phyloP scores from a whole-genome alignment of 1,140 invertebrate species.

The Pseudomyrmex gracilis region DNA sequence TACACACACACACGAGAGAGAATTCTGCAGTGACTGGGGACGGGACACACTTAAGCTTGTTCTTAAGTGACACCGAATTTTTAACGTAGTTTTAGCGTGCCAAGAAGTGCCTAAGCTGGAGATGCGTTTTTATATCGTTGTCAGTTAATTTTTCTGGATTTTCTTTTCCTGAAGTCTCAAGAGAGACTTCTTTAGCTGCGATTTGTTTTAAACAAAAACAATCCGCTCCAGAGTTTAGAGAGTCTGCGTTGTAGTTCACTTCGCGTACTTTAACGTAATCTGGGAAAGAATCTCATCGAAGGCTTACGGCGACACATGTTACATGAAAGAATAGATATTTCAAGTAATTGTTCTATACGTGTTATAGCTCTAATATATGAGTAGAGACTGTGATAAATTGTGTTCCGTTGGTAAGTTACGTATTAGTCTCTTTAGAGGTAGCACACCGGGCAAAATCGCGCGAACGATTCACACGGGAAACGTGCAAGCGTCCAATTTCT shows the following conservation, averaged over 20 bases:
- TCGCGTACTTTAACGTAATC: background rate
- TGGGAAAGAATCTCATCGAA: conserved; percentile 52
- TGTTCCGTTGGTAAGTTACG: conserved; percentile 77
- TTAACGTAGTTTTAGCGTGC: conserved; percentile 61
- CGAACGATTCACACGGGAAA: conserved; percentile 42
- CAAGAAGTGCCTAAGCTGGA: conserved; percentile 62
- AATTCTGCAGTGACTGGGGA: background rate
- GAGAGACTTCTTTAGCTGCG: background rate
- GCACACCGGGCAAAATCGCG: conserved; percentile 49
- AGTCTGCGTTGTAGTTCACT: background rate
- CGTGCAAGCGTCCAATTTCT: background rate
- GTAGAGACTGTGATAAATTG: conserved; percentile 76
- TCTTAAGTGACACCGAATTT: conserved; percentile 56
- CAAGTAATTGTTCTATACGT: conserved; percentile 73
- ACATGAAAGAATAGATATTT: conserved; percentile 63
- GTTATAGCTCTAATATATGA: conserved; percentile 78
- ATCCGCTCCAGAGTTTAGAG: too few species aligned
- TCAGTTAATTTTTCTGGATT: conserved; percentile 8
- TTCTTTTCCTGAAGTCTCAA: conserved; percentile 17
- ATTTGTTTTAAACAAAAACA: too few species aligned
- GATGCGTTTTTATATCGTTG: conserved; percentile 48
- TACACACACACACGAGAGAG: background rate
- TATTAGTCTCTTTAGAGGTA: conserved; percentile 73
- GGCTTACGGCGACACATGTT: conserved; percentile 59
- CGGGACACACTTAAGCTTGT: conserved; percentile 53